These are phyloP conservation scores for Trissoscelio sp. DNA, from an alignment of 2,888 invertebrate genomes.

Conservation along the genomic window DNA sequence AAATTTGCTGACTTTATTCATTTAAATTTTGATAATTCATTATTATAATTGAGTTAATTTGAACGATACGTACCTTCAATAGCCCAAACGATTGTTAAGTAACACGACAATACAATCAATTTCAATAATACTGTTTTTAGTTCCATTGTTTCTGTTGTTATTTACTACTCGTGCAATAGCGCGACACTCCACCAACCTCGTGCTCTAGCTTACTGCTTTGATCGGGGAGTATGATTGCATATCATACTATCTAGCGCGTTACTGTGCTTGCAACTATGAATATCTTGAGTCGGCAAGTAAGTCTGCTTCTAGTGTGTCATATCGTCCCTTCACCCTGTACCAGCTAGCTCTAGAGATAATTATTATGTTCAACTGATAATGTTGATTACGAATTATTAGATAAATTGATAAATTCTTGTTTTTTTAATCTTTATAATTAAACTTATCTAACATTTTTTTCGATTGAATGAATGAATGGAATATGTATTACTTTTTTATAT, in stretches of 20 bases:
- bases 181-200: slow-evolving; percentile 47
- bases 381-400: not conserved
- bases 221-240: slow-evolving; percentile 7
- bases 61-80: slow-evolving; percentile 57
- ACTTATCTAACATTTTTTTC: no score
- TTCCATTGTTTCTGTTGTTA: slow-evolving; percentile 36
- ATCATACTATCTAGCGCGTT: slow-evolving; percentile 15
- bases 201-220: slow-evolving; percentile 43
- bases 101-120: slow-evolving; percentile 33
- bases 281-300: slow-evolving; percentile 58
- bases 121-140: slow-evolving; percentile 40
- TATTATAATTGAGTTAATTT: not conserved
- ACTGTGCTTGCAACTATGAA: not conserved
- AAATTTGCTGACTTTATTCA: not conserved
- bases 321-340: not conserved
- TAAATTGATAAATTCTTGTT: no score
- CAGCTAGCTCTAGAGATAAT: slow-evolving; percentile 5
- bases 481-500: no score
- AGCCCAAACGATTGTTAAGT: slow-evolving; percentile 24
- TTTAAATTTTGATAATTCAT: not conserved
- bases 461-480: no score
- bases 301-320: slow-evolving; percentile 15
- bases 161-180: not conserved
- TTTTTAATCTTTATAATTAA: no score
- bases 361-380: not conserved